These are phyloP conservation scores for Phyllostomus hastatus DNA, from an alignment of 2,113 vertebrate species.

Conservation along the genomic window DNA sequence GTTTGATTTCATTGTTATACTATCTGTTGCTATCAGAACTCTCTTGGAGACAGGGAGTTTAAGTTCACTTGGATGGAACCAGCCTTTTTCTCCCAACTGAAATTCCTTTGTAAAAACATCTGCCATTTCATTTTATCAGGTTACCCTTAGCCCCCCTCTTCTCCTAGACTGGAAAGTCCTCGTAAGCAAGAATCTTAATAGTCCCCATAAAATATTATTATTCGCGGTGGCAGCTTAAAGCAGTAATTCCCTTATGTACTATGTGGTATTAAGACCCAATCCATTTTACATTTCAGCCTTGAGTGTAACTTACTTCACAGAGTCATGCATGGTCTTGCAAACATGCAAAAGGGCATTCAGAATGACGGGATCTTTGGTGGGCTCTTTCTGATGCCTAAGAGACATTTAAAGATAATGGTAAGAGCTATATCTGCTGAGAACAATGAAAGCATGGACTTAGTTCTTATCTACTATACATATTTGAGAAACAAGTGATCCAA, in stretches of 20 bases:
- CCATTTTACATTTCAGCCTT: background rate
- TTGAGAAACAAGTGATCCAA: background rate
- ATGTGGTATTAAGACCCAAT: background rate
- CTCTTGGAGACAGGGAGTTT: background rate
- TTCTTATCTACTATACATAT: background rate
- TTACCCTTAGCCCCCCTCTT: background rate
- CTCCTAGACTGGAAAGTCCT: background rate
- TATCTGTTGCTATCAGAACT: background rate
- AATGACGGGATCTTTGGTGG: slow-evolving; percentile 96
- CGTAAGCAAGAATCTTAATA: background rate
- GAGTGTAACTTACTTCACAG: slow-evolving; percentile 91
- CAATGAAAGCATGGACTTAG: background rate
- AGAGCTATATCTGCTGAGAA: background rate
- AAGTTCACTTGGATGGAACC: slow-evolving; percentile 3
- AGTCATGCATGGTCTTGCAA: slow-evolving; percentile 99
- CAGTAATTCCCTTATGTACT: background rate
- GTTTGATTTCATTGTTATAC: background rate
- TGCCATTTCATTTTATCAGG: slow-evolving; percentile 19
- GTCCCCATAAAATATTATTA: background rate
- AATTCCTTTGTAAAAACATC: slow-evolving; percentile 28
- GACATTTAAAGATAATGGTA: background rate
- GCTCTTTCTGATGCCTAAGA: slow-evolving; percentile 92
- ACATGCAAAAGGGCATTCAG: slow-evolving; percentile 96
- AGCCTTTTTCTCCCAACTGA: background rate
- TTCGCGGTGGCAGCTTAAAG: background rate